phyloP scores from a whole-genome alignment of 2,888 invertebrate species.

The Melieria picta region DNA sequence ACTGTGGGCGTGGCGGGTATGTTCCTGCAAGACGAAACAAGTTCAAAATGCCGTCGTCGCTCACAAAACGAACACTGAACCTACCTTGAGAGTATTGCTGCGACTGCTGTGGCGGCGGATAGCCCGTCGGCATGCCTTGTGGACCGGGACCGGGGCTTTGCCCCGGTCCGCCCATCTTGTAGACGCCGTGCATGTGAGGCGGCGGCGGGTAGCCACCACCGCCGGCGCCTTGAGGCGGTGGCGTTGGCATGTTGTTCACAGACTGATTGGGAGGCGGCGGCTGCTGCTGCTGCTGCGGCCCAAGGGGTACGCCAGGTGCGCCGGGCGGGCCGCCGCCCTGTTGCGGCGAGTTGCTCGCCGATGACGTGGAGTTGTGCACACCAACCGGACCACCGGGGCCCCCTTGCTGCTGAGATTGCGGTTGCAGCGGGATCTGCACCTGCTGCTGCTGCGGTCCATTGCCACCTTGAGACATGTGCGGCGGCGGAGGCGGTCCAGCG shows the following conservation, averaged over 20 bases:
- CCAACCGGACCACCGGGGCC: conserved; percentile 32
- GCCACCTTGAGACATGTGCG: conserved; percentile 49
- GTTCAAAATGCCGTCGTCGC: not conserved
- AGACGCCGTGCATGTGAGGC: conserved; percentile 68
- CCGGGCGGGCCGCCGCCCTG: conserved; percentile 52
- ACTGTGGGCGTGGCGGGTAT: conserved; percentile 69
- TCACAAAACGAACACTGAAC: not conserved
- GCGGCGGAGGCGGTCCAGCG: conserved; percentile 57
- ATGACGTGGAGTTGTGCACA: conserved; percentile 58
- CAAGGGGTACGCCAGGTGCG: conserved; percentile 62
- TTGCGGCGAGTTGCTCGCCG: conserved; percentile 62
- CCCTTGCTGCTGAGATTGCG: conserved; percentile 59
- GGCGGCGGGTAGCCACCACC: conserved; percentile 58
- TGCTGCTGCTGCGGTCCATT: conserved; percentile 54
- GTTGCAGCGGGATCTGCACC: conserved; percentile 47
- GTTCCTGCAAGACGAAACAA: conserved; percentile 52
- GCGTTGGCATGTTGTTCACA: conserved; percentile 59
- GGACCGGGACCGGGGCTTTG: conserved; percentile 67
- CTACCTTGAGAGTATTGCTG: conserved; percentile 70
- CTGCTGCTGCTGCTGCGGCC: conserved; percentile 49
- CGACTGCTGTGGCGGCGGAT: conserved; percentile 70
- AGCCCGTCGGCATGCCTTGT: conserved; percentile 69
- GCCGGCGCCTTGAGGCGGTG: conserved; percentile 50
- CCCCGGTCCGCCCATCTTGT: conserved; percentile 72
- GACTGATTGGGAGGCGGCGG: conserved; percentile 58